phyloP scores from a whole-genome alignment of 2,888 invertebrate genomes.

The Capitulum mitella region DNA sequence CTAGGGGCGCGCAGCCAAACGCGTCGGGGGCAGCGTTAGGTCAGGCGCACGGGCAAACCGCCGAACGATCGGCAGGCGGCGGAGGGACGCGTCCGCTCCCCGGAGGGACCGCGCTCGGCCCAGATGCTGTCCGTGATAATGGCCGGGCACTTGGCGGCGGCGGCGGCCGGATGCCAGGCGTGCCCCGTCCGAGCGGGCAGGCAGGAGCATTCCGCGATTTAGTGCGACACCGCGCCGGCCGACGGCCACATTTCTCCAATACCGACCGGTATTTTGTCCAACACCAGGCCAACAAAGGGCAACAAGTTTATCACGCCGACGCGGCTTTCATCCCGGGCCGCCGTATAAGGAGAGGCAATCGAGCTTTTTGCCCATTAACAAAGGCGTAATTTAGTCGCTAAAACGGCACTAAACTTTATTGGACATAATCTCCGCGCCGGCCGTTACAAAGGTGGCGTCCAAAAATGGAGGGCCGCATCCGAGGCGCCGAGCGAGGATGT shows the following conservation, averaged over 20 bases:
- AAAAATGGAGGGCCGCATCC: not conserved
- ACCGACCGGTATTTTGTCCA: not conserved
- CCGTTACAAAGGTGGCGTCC: not conserved
- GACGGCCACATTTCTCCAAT: not conserved
- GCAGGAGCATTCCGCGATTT: not conserved
- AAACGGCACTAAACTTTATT: constrained; percentile 22
- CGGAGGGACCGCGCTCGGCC: no score
- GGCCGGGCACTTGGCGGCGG: no score
- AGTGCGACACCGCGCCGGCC: not conserved
- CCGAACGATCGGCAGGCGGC: no score
- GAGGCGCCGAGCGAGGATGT: not conserved
- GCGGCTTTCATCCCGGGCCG: not conserved
- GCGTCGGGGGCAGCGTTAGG: no score
- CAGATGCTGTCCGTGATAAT: no score
- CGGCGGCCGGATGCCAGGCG: no score
- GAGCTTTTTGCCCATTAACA: constrained; percentile 21
- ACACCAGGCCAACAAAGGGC: constrained; percentile 17
- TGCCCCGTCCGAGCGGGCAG: not conserved
- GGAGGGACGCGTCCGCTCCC: no score
- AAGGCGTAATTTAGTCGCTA: constrained; percentile 25
- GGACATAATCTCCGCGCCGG: constrained; percentile 14
- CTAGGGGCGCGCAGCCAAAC: no score
- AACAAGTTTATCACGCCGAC: constrained; percentile 11
- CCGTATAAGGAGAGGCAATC: not conserved
- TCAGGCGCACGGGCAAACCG: no score